Evolutionary conservation across 2,113 vertebrate genomes (phyloP), one percentile per base, ranked within the genome.

Genomic region (Struthio camelus): DNA sequence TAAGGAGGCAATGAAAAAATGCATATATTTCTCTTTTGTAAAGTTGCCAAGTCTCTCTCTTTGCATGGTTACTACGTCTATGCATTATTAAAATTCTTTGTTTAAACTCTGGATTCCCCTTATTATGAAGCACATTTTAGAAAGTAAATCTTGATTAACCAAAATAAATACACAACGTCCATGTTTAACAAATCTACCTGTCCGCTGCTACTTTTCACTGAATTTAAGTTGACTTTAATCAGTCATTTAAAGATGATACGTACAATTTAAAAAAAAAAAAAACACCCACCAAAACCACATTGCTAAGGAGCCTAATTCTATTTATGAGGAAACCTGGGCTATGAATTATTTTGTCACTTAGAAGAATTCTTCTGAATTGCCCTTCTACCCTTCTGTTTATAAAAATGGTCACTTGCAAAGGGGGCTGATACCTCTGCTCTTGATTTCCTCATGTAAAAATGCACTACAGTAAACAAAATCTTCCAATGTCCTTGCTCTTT

Each of bases 41-140:
- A 73, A 91, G 64, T 66, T 91, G 80, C 62, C 80, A 94, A 93
- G n/a, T 70, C 30, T 83, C 24, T 82, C 66, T 48, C 75, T 83
- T 59, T 42, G 78, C 38, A 56, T 28, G 85, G 50, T 85, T 85
- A 66, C 54, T 94, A 73, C 9, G 24, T 50, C 50, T 85, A 77
- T 78, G 67, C 18, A 70, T 85, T 94, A 96, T 91, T 85, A 94
- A 89, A 72, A 77, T 42, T 59, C 69, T 87, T 86, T 73, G 89
- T 80, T 96, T 80, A 87, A 94, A 91, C 78, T 51, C 62, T 75
- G 42, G 28, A 80, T 71, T 91, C 54, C 44, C 30, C 22, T 48
- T 36, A 83, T 5, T 67, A 80, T 11, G 36, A 91, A 92, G 72
- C 24, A 54, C 69, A 71, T 64, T 94, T 89, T 72, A 89, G n/a